Conservation (phyloP, 2,113 vertebrate genomes). For the Boulengeromyrus knoepffleri region DNA sequence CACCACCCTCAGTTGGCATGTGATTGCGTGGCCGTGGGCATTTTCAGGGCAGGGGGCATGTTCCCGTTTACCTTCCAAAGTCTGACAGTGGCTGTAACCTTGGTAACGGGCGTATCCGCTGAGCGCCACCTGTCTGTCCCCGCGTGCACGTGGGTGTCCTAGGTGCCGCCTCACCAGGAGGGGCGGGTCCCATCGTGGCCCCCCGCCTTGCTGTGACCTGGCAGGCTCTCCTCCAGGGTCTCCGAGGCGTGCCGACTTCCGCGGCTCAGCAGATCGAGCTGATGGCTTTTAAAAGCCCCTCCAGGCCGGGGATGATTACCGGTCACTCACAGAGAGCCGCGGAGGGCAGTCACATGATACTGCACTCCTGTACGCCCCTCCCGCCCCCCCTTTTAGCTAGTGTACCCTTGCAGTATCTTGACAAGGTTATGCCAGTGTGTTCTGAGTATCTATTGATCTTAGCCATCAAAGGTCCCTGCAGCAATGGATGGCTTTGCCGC, state of each 20-base stretch:
- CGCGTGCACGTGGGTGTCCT: neutral
- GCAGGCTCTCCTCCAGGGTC: conserved; percentile 39
- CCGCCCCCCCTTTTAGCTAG: conserved; percentile 44
- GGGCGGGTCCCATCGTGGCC: neutral
- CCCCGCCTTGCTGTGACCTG: conserved; percentile 24
- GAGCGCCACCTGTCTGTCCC: neutral
- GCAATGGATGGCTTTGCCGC: conserved; percentile 48
- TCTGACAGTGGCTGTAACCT: neutral
- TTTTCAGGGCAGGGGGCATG: neutral
- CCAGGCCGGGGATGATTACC: conserved; percentile 41
- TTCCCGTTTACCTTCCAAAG: neutral
- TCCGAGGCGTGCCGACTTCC: conserved; percentile 47
- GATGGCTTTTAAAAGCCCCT: conserved; percentile 54
- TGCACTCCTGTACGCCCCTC: neutral
- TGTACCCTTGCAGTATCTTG: conserved; percentile 62
- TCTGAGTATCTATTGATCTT: conserved; percentile 75
- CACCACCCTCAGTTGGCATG: neutral
- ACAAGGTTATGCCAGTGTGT: conserved; percentile 71
- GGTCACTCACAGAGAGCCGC: conserved; percentile 48
- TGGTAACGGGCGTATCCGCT: neutral
- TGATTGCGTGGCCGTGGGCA: neutral
- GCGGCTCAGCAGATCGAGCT: conserved; percentile 44
- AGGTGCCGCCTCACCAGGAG: neutral
- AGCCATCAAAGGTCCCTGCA: conserved; percentile 55
- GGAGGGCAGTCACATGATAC: conserved; percentile 34